Evolutionary conservation across 1,140 invertebrate species (phyloP), one percentile per base, ranked within the genome.

Genomic region (Lepidurus couesii): DNA sequence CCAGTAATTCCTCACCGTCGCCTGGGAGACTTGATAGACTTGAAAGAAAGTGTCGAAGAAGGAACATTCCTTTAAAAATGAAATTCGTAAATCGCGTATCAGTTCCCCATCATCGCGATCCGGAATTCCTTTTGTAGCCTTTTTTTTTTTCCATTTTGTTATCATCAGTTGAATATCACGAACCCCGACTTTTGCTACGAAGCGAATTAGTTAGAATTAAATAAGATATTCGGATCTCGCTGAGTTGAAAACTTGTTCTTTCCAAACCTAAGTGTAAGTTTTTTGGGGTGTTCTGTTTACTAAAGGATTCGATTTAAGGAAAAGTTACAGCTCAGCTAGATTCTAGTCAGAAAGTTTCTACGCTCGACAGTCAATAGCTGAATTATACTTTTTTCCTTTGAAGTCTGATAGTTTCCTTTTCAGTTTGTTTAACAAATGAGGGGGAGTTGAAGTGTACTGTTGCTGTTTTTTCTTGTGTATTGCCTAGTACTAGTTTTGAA

Each of bases 261-360:
- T 65, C n/a, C 13, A 21, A 21, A 34, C 34, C 2, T 34, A 34
- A 65, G 53, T 7, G n/a, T 65, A 11, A n/a, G 53, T 16, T 21
- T 9, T n/a, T 65, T 21, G 16, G 34, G 34, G 34, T 65, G 16
- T 65, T 65, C 9, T 65, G 53, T 65, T 65, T 65, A n/a, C 53
- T 21, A 65, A 16, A 21, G 53, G 53, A 65, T 65, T 65, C 16
- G 1, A 65, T 65, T 21, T 16, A 21, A 65, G 13, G 53, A n/a
- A 65, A 21, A 65, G 53, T 65, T 65, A n/a, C 53, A 21, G n/a
- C 53, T 65, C 53, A 65, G 53, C 53, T n/a, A 65, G 53, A 21
- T 65, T 65, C 53, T 65, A 65, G 53, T 65, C 53, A 65, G 53
- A 65, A 65, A 21, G 16, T 16, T 21, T 16, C 53, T n/a, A 65